Conservation (phyloP, 2,797 vertebrate species). For the Takifugu rubripes region DNA sequence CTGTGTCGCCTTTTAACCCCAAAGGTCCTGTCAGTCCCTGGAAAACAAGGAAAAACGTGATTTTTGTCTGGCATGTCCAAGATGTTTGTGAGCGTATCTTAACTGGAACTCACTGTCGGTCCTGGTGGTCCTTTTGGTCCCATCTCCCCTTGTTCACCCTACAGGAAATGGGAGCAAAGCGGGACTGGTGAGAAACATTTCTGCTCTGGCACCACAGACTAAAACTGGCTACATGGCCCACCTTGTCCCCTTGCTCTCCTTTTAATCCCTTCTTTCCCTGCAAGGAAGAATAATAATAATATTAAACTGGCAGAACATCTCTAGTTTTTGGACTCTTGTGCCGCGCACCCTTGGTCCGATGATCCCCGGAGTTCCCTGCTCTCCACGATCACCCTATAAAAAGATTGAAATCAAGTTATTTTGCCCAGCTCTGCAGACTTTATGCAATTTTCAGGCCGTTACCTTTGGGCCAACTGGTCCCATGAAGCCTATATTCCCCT, state of each 20-base stretch:
- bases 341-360: slow-evolving; percentile 70
- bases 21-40: slow-evolving; percentile 79
- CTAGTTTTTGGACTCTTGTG: slow-evolving; percentile 14
- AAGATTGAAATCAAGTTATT: neutral
- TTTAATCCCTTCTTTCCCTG: slow-evolving; percentile 84
- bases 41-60: slow-evolving; percentile 4
- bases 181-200: neutral
- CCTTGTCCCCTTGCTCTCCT: slow-evolving; percentile 82
- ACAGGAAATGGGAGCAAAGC: slow-evolving; percentile 8
- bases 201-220: too few species aligned
- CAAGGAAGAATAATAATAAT: slow-evolving; percentile 31
- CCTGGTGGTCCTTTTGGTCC: slow-evolving; percentile 73
- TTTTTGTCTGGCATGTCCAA: neutral
- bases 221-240: slow-evolving; percentile 45
- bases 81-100: too few species aligned
- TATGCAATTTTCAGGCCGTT: slow-evolving; percentile 5
- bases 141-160: slow-evolving; percentile 75
- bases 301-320: slow-evolving; percentile 19
- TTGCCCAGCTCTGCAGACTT: neutral
- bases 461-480: slow-evolving; percentile 82
- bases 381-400: slow-evolving; percentile 71
- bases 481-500: slow-evolving; percentile 77
- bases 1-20: slow-evolving; percentile 84
- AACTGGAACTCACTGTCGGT: slow-evolving; percentile 66
- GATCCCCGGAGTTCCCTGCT: slow-evolving; percentile 71